phyloP scores from a whole-genome alignment of 2,797 vertebrate genomes.

The Sebastes jordani region DNA sequence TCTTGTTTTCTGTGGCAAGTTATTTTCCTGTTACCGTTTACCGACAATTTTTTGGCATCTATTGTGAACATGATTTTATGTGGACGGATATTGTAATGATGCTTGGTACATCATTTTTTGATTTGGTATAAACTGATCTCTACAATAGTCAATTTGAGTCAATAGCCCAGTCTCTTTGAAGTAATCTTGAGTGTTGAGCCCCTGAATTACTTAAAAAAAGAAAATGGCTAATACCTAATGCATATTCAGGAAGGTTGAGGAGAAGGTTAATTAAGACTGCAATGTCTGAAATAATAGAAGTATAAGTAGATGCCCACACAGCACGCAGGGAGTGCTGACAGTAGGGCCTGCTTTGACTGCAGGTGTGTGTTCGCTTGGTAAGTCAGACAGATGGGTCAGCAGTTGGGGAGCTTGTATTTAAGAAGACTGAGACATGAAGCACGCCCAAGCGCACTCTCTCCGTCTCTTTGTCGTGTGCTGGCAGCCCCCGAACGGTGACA shows the following conservation, averaged over 20 bases:
- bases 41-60: background rate
- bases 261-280: constrained; percentile 38
- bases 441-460: background rate
- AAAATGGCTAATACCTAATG: background rate
- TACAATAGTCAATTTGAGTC: background rate
- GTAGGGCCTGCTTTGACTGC: constrained; percentile 26
- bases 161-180: background rate
- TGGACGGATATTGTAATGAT: background rate
- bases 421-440: constrained; percentile 52
- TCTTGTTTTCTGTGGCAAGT: background rate
- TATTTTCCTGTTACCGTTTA: background rate
- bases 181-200: background rate
- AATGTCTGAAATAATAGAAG: constrained; percentile 15
- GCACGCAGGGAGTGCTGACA: constrained; percentile 33
- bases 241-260: background rate
- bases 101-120: background rate
- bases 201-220: background rate
- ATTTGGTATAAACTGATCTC: background rate
- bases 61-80: background rate
- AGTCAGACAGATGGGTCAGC: constrained; percentile 62
- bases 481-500: constrained; percentile 61
- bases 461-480: constrained; percentile 12
- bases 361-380: constrained; percentile 45
- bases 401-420: constrained; percentile 51
- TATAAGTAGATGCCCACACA: constrained; percentile 11